These are phyloP conservation scores for Salvator merianae DNA, from an alignment of 2,113 vertebrate species.

Conservation along the genomic window DNA sequence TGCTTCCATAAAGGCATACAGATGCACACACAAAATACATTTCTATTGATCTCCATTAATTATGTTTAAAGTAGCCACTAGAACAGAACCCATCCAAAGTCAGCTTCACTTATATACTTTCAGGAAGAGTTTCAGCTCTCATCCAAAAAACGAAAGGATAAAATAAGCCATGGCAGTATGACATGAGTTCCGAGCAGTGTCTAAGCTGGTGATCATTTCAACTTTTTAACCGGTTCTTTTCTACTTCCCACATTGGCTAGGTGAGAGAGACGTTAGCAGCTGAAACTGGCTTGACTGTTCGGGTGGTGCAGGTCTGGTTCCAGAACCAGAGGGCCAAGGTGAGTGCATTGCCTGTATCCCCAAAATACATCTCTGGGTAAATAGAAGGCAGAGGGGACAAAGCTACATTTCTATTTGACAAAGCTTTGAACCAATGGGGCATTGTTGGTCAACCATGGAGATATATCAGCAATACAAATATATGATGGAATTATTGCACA, in stretches of 20 bases:
- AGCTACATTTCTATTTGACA: background rate
- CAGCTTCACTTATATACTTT: background rate
- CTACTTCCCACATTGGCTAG: slow-evolving; percentile 55
- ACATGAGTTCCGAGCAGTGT: background rate
- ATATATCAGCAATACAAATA: background rate
- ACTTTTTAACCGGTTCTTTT: background rate
- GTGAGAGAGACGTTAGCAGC: slow-evolving; percentile 90
- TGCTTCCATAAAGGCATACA: too few relatives aligned
- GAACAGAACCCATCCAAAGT: background rate
- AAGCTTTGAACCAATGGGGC: background rate
- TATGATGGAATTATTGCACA: background rate
- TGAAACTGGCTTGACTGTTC: slow-evolving; percentile 87
- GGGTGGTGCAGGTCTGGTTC: slow-evolving; percentile 92
- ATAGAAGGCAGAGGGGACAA: too few relatives aligned
- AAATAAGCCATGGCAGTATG: background rate
- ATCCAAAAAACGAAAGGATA: too few relatives aligned
- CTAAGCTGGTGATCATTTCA: background rate
- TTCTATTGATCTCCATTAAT: background rate
- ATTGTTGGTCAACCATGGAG: too few relatives aligned
- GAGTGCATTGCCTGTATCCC: slow-evolving; percentile 6
- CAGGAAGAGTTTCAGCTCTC: background rate
- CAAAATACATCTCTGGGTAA: background rate
- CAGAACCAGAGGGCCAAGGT: slow-evolving; percentile 94
- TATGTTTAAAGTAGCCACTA: background rate
- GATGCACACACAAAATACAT: too few relatives aligned